phyloP scores from a whole-genome alignment of 2,888 invertebrate genomes.

The Agrotis exclamationis region DNA sequence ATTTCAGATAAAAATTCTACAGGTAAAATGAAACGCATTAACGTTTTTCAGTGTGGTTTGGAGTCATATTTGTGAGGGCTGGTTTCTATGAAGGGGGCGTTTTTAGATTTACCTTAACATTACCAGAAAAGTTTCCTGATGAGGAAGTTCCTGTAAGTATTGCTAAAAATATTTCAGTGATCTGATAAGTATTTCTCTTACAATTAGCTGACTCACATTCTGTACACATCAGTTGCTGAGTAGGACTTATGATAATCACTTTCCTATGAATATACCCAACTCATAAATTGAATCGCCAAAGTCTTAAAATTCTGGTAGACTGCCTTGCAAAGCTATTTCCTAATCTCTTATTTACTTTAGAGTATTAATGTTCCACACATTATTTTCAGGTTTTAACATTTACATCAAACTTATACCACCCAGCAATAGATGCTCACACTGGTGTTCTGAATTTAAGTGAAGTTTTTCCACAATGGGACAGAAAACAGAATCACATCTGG shows the following conservation, averaged over 20 bases:
- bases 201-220: neutral
- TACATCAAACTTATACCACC: slow-evolving; percentile 96
- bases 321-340: neutral
- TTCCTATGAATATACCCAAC: neutral
- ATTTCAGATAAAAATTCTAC: too few relatives aligned
- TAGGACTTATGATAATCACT: neutral
- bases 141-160: slow-evolving; percentile 95
- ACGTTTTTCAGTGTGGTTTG: slow-evolving; percentile 95
- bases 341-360: neutral
- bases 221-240: neutral
- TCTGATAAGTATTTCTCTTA: neutral
- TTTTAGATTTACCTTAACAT: slow-evolving; percentile 96
- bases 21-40: neutral
- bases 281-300: neutral
- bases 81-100: slow-evolving; percentile 97
- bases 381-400: slow-evolving; percentile 94
- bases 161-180: neutral
- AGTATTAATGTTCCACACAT: neutral
- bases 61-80: slow-evolving; percentile 96
- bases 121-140: slow-evolving; percentile 97
- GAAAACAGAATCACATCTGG: slow-evolving; percentile 96
- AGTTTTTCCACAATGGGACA: slow-evolving; percentile 97
- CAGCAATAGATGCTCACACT: slow-evolving; percentile 94
- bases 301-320: neutral
- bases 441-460: slow-evolving; percentile 94